Base-by-base conservation (phyloP, 2,888 invertebrate genomes). In the Synergus umbraculus region DNA sequence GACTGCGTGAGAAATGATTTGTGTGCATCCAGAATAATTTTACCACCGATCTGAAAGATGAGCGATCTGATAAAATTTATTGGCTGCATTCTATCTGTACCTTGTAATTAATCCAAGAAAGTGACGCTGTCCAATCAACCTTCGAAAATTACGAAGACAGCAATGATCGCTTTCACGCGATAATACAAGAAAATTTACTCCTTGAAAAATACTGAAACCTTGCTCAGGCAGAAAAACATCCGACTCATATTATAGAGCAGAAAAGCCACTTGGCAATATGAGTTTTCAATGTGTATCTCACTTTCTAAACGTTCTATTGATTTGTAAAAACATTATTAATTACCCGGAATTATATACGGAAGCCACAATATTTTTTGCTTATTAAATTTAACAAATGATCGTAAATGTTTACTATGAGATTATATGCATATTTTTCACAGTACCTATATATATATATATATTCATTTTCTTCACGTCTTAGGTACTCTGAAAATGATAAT, bases 91-190 rank as follows among this genome's bases (percentile, higher is more conserved):
- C 7, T 73, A 46, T 22, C 43, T 43, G 22, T 44, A 44, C 9
- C 22, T 60, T 44, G 44, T 37, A 73, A 73, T 73, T 54, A 73
- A 54, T 73, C n/a, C 73, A 73, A 54, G 54, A 73, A 73, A 73
- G 54, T 54, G 49, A 54, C 54, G 37, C 29, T 22, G 18, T 5
- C 54, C 37, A 54, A 73, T 73, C 73, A 73, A 73, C 54, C 73
- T 54, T 73, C 73, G 41, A 73, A 73, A 73, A 73, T 73, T 54
- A 49, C 73, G 49, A 73, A 37, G 54, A 15, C 73, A 18, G 37
- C 37, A 73, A 54, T 54, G 37, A 73, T 73, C 54, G 37, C 73
- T 73, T 73, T 73, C 73, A 54, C 54, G 37, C 73, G 54, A 54
- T 73, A 54, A 54, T 73, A 73, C 12, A 15, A 54, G 73, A 37